phyloP scores from a whole-genome alignment of 2,113 vertebrate genomes.

The Grantiella picta region DNA sequence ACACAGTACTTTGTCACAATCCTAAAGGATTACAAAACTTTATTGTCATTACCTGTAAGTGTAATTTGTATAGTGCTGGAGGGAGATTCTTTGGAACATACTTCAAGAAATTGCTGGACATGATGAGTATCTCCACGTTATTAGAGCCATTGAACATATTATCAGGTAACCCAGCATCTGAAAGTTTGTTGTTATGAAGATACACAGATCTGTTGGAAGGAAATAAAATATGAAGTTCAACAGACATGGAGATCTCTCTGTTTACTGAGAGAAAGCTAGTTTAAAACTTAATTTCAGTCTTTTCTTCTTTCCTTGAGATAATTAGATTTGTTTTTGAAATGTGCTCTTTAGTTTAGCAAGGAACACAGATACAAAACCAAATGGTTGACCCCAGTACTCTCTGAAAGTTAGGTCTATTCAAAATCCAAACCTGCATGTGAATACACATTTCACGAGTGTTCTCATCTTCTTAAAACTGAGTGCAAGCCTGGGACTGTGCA shows the following conservation, averaged over 20 bases:
- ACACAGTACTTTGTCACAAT: background rate
- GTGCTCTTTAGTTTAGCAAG: background rate
- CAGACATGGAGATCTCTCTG: background rate
- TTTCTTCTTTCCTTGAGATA: background rate
- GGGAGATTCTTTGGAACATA: conserved; percentile 90
- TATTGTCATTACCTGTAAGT: conserved; percentile 83
- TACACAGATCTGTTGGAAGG: conserved; percentile 86
- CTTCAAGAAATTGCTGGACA: conserved; percentile 96
- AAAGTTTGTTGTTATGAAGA: conserved; percentile 97
- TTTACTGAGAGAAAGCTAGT: background rate
- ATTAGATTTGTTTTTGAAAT: background rate
- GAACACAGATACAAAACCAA: background rate
- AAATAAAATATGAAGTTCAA: background rate
- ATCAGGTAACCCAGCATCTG: conserved; percentile 88
- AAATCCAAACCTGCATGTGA: background rate
- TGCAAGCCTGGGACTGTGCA: background rate
- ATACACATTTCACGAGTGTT: background rate
- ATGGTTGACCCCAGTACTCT: background rate
- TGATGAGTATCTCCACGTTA: conserved; percentile 90
- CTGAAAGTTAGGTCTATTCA: background rate
- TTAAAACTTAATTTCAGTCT: background rate
- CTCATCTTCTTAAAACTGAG: background rate
- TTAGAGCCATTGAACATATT: conserved; percentile 90
- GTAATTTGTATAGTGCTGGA: conserved; percentile 85
- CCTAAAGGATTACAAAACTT: background rate